phyloP scores from a whole-genome alignment of 2,113 vertebrate species.

The Herpetotheres cachinnans region DNA sequence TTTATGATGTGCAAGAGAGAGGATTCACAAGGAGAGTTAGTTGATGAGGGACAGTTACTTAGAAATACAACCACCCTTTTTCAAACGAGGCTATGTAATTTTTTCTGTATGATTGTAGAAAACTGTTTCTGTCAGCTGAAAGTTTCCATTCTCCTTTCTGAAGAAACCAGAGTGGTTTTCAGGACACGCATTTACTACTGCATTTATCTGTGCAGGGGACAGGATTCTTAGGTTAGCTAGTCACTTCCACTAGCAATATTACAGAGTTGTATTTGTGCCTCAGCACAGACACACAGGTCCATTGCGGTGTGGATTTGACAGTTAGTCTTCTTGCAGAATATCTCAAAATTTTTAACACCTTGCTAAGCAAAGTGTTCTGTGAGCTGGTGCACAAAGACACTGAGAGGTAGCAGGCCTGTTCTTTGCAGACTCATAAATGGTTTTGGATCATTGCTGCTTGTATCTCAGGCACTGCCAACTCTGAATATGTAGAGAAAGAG shows the following conservation, averaged over 20 bases:
- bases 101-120: not conserved
- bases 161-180: not conserved
- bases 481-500: not conserved
- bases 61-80: not conserved
- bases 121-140: not conserved
- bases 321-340: not conserved
- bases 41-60: not conserved
- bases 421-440: not conserved
- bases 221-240: not conserved
- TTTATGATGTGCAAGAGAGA: not conserved
- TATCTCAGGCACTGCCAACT: not conserved
- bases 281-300: not conserved
- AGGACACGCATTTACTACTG: not conserved
- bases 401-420: not conserved
- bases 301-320: not conserved
- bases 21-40: not conserved
- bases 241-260: not conserved
- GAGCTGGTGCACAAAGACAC: not conserved
- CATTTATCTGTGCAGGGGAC: not conserved
- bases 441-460: not conserved
- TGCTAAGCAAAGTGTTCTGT: not conserved
- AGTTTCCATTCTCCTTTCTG: not conserved
- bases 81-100: not conserved
- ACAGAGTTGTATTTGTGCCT: not conserved
- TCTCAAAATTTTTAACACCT: not conserved